Evolutionary conservation across 2,797 vertebrate genomes (phyloP).

Genomic region (Tapera naevia): DNA sequence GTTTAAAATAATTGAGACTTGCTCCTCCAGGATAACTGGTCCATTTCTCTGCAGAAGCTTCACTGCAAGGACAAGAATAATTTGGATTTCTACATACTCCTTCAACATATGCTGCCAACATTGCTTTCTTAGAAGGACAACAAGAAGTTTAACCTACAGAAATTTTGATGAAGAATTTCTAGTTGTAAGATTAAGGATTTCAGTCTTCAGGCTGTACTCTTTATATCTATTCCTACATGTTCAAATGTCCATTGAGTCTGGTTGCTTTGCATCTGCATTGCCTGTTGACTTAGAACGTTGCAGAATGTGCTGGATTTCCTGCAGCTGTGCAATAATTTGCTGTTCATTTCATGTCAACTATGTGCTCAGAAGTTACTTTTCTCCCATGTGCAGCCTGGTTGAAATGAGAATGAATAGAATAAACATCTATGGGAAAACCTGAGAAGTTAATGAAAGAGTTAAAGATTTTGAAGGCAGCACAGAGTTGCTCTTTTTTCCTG

Average conservation of each 20-base stretch:
- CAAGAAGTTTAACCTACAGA: background rate
- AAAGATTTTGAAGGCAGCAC: background rate
- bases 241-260: background rate
- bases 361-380: background rate
- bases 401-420: constrained; percentile 11
- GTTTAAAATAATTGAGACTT: background rate
- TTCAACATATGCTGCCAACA: background rate
- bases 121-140: background rate
- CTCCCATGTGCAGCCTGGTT: background rate
- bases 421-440: background rate
- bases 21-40: background rate
- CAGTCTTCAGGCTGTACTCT: background rate
- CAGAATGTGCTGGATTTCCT: background rate
- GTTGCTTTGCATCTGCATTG: background rate
- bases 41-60: background rate
- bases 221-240: background rate
- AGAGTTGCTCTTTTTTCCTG: background rate
- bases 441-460: background rate
- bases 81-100: background rate
- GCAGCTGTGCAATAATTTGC: background rate
- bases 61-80: background rate
- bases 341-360: background rate
- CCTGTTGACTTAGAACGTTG: background rate
- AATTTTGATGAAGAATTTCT: background rate
- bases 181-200: background rate